These are phyloP conservation scores for Chaetodon auriga DNA, from an alignment of 2,113 vertebrate genomes.

Conservation along the genomic window DNA sequence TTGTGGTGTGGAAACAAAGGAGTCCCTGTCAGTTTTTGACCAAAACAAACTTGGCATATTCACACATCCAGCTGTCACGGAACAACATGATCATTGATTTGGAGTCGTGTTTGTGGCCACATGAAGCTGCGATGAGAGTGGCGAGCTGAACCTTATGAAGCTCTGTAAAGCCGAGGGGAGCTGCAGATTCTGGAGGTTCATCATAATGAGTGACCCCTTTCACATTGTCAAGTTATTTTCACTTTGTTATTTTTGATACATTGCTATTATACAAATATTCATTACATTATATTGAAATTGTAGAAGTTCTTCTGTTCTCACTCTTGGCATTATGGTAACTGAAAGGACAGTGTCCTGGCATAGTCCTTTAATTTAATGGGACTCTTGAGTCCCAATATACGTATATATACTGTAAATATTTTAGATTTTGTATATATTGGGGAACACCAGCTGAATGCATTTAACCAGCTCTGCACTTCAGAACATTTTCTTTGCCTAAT, in stretches of 20 bases:
- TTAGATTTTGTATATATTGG: background rate
- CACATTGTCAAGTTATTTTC: background rate
- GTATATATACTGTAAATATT: background rate
- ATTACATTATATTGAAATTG: background rate
- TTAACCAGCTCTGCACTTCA: background rate
- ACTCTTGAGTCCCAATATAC: too few species aligned
- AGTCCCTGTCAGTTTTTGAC: background rate
- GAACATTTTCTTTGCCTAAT: background rate
- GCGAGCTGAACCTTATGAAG: background rate
- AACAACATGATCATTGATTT: background rate
- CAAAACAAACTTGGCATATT: too few species aligned
- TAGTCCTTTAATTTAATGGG: background rate
- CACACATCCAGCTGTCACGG: background rate
- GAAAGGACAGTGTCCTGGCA: background rate
- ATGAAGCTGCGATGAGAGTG: too few species aligned
- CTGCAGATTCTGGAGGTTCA: background rate
- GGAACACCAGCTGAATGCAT: background rate
- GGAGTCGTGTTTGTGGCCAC: too few species aligned
- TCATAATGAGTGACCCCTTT: background rate
- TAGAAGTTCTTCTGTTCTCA: background rate
- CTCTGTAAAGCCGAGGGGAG: background rate
- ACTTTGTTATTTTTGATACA: background rate
- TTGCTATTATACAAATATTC: background rate
- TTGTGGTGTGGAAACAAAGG: background rate
- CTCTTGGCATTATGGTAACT: too few species aligned